phyloP scores from a whole-genome alignment of 2,113 vertebrate genomes.

The Dasypus novemcinctus region DNA sequence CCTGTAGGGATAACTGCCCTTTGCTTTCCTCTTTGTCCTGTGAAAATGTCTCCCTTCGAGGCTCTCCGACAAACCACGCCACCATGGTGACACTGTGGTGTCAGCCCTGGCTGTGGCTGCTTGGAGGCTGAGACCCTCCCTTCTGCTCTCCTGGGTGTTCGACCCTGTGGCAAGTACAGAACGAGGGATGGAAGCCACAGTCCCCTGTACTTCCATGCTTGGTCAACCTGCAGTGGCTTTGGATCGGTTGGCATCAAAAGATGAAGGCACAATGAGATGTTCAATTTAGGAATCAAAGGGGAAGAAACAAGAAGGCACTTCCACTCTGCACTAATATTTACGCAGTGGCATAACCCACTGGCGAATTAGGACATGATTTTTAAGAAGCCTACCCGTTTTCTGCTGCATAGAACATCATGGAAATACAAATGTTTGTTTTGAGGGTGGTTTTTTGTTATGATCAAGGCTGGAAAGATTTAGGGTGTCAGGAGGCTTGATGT shows the following conservation, averaged over 20 bases:
- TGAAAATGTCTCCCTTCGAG: background rate
- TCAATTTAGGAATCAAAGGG: background rate
- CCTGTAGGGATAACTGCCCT: background rate
- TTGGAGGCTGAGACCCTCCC: background rate
- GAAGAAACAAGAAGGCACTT: rapidly evolving
- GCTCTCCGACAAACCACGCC: background rate
- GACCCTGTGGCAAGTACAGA: background rate
- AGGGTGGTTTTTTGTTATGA: background rate
- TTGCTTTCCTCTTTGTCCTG: background rate
- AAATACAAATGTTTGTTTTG: background rate
- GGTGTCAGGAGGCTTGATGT: background rate
- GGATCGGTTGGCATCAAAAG: background rate
- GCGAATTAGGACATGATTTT: background rate
- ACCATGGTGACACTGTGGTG: no score
- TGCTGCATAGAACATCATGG: background rate
- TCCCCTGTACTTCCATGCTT: background rate
- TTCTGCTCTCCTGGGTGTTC: background rate
- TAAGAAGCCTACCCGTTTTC: background rate
- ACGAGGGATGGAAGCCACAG: background rate
- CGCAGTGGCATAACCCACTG: background rate
- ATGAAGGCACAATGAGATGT: background rate
- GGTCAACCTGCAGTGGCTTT: background rate
- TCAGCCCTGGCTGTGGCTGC: background rate
- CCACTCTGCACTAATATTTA: background rate
- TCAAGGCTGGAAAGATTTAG: background rate